Conservation (phyloP, 2,888 invertebrate species). For the Metopia argyrocephala region DNA sequence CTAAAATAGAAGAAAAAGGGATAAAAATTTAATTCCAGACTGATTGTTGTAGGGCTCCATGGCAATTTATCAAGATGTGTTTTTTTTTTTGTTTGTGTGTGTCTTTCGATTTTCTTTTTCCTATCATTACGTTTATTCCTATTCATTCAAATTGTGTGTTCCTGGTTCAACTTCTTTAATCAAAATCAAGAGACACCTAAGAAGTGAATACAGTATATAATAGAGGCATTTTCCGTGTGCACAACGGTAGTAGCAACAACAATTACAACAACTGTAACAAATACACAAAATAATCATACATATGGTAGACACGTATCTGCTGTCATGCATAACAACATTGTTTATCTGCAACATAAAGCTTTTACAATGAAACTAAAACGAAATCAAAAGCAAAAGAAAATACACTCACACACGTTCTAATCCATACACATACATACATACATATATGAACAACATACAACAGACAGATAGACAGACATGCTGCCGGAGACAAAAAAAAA, state of each 20-base stretch:
- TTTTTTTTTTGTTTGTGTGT: background rate
- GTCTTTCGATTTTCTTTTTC: background rate
- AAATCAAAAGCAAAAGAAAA: too few species aligned
- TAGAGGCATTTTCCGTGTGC: background rate
- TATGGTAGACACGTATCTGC: slow-evolving; percentile 31
- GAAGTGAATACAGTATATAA: background rate
- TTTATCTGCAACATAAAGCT: slow-evolving; percentile 46
- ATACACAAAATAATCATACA: background rate
- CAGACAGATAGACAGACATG: background rate
- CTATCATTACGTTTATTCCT: background rate
- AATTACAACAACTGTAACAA: background rate
- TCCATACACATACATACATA: slow-evolving; percentile 8
- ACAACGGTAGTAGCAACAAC: background rate
- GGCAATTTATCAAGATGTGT: slow-evolving; percentile 13
- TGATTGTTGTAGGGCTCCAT: slow-evolving; percentile 7
- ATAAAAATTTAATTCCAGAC: slow-evolving; percentile 3
- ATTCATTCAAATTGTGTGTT: slow-evolving; percentile 14
- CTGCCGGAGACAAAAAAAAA: background rate
- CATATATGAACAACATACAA: too few species aligned
- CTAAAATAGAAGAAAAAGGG: background rate
- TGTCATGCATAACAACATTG: slow-evolving; percentile 54
- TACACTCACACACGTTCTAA: background rate
- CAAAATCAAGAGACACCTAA: slow-evolving; percentile 16
- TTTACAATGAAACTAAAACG: slow-evolving; percentile 17
- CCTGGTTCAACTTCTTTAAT: slow-evolving; percentile 27